These are phyloP conservation scores for Antechinus flavipes DNA, from an alignment of 2,113 vertebrate genomes.

Conservation along the genomic window DNA sequence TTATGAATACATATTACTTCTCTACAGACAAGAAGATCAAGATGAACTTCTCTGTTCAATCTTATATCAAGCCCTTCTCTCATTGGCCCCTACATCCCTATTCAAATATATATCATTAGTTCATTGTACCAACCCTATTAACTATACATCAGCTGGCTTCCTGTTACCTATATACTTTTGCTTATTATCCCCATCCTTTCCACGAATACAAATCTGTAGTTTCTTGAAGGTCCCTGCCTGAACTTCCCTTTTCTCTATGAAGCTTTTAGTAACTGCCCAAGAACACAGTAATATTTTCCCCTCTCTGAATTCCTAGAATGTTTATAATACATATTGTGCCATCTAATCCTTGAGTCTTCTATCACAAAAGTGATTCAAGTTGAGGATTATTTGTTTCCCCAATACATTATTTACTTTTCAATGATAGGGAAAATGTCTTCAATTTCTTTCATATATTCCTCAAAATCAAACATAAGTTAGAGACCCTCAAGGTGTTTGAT, in stretches of 20 bases:
- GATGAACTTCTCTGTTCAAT: rapidly evolving
- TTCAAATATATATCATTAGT: background rate
- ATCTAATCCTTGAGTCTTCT: background rate
- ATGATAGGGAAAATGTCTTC: background rate
- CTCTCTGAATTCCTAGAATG: background rate
- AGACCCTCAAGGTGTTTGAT: background rate
- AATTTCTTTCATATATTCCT: background rate
- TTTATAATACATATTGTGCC: background rate
- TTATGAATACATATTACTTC: background rate
- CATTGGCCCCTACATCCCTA: background rate
- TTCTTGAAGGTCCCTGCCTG: rapidly evolving
- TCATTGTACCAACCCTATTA: background rate
- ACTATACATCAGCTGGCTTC: background rate
- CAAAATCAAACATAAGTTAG: background rate
- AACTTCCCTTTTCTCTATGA: background rate
- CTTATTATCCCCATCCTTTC: background rate
- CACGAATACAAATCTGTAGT: background rate
- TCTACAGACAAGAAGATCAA: background rate
- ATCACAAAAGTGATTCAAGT: background rate
- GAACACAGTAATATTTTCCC: background rate
- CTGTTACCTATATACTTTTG: background rate
- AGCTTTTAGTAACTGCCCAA: background rate
- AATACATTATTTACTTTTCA: background rate
- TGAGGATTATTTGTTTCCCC: background rate
- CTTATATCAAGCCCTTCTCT: background rate